Base-by-base conservation (phyloP, 2,113 vertebrate species). In the Malurus cyaneus region DNA sequence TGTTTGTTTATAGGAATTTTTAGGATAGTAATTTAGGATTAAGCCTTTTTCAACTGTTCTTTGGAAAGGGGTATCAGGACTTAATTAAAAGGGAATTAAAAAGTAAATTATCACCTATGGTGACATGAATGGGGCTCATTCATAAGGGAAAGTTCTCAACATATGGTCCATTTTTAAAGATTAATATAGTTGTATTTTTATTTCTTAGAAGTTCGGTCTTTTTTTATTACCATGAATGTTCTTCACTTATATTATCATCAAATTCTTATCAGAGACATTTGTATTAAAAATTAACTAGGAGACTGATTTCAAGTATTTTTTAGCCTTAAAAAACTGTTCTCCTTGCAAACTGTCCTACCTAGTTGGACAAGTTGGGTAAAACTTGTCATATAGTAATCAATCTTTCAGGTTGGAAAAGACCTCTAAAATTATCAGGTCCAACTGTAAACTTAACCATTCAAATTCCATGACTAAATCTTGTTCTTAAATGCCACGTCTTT, bases 401-500 rank as follows among this genome's bases (percentile, higher is more conserved):
- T 53, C 14, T 34, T 76, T 31, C 0, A 0, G 6, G 8, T 20
- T 53, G 23, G 39, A 59, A 53, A 66, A 88, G 15, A 59, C 8
- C 15, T 73, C 32, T 44, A 26, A 52, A 18, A 20, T 32, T 25
- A 57, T 32, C 29, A 20, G n/a, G 15, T 39, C 18, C 24, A 74
- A 8, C 21, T 13, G 20, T 39, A 49, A 61, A 69, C 6, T 12
- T n/a, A 67, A 21, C 3, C 5, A 2, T 29, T 14, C 0, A 1
- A 74, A 62, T 11, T 41, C 32, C 32, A 31, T 0, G 0, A 39
- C 24, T 57, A 46, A 57, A 52, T 10, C 12, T 14, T 14, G 3
- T 57, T 28, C 28, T 7, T 41, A 46, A n/a, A 12, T 20, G 6
- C 7, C 21, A 49, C 25, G 25, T 34, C 14, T 82, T 60, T 69